Base-by-base conservation (phyloP, 2,888 invertebrate genomes). In the Drosophila barbarae region DNA sequence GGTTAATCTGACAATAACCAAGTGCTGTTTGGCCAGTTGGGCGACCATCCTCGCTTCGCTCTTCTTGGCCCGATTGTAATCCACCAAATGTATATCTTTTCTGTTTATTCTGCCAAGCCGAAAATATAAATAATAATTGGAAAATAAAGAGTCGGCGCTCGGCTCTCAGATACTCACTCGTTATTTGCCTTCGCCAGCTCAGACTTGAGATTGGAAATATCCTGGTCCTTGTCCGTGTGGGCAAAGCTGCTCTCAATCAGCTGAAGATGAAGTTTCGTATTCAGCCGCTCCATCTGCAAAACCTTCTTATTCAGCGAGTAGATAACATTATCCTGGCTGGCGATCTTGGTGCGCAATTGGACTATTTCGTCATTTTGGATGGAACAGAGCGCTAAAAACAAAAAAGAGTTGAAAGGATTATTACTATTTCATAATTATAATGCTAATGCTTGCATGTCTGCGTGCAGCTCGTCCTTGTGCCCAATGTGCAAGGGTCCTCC, bases 301-400 rank as follows among this genome's bases (percentile, higher is more conserved):
- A 38, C 5, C 5, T 12, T 38, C 5, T 18, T 9, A 1, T 38
- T 18, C 1, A 38, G 38, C 2, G 10, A 5, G 5, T 1, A 5
- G 8, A 38, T 38, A 5, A 18, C 10, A 2, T 18, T 1, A 10
- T 18, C 18, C 18, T 18, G 5, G 18, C 2, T 10, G 38, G 10
- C 5, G 10, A 38, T 2, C 10, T 38, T 4, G 4, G 3, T 15
- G 15, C 36, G 36, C 15, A 15, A 36, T 15, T 9, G 3, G 4
- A 4, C 2, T 0, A 10, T 18, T 1, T 0, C 10, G 1, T 2
- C 18, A 1, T 6, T 38, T 2, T 18, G 18, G 5, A 18, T 5
- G 5, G 1, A 38, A 10, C 18, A 9, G 36, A 15, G 3, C 8
- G 38, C 38, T 38, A 18, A 18, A 34, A 13, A 5, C 18, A 18